Base-by-base conservation (phyloP, 1,140 invertebrate genomes). In the Cryptotermes secundus region DNA sequence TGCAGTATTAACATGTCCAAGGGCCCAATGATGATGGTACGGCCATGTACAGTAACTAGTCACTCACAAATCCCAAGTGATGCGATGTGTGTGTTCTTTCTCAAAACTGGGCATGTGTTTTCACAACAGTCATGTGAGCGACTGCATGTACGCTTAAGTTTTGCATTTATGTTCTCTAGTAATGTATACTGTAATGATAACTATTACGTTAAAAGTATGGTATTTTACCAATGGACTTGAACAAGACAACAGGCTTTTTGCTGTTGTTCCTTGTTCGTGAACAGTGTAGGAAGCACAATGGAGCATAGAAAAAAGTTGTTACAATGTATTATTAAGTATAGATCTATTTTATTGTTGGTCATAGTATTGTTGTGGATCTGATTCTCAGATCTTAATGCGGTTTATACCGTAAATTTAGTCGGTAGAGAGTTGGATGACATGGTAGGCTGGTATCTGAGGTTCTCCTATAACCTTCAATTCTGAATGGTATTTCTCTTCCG, bases 181-280 rank as follows among this genome's bases (percentile, higher is more conserved):
- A 84, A 85, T 82, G 85, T 86, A 86, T 84, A 88, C 86, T 89
- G 88, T 89, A 89, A 89, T 88, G 86, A 86, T 86, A 84, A 84
- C 38, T 87, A 88, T 89, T 89, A 89, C 87, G 87, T 88, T 89
- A 87, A 86, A 36, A 87, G 87, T 88, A 89, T 88, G 88, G 88
- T 88, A 89, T 87, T 87, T 87, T 88, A 89, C 88, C 88, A 88
- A 87, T 85, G 80, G 82, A 82, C 81, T 45, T 45, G 81, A 82
- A 24, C 45, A 82, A 82, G 35, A 31, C 45, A 82, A 53, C 16
- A 53, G 45, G 36, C 26, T 82, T 82, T 2, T 12, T 45, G 31
- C 81, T 82, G 42, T 82, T 84, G 86, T 87, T 45, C 72, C n/a
- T 84, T 84, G 45, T 19, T 49, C 26, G 80, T 80, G 80, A 59